Percentiles rank a stretch among this genome's conserved stretches.
phyloP scores from a whole-genome alignment of 2,888 invertebrate species.

The Fissipunctia ypsillon region DNA sequence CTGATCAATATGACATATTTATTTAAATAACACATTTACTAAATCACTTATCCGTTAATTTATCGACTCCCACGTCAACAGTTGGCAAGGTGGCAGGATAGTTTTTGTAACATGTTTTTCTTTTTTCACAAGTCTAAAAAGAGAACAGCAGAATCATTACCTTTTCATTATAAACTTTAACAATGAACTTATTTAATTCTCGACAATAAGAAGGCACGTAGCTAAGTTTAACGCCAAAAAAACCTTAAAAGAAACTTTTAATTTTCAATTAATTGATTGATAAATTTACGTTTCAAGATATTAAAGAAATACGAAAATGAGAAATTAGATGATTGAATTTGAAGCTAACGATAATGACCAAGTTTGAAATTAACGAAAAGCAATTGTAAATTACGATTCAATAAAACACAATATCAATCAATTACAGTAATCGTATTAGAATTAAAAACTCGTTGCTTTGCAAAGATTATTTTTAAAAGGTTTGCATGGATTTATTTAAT shows the following conservation, averaged over 20 bases:
- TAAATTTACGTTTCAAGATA: slow-evolving; percentile 36
- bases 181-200: slow-evolving; percentile 35
- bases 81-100: neutral
- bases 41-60: neutral
- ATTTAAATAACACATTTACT: neutral
- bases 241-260: slow-evolving; percentile 31
- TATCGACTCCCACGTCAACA: neutral
- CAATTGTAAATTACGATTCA: slow-evolving; percentile 34
- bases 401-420: slow-evolving; percentile 26
- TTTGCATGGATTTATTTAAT: slow-evolving; percentile 24
- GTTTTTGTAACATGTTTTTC: neutral
- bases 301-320: slow-evolving; percentile 32
- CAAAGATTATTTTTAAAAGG: neutral
- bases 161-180: slow-evolving; percentile 29
- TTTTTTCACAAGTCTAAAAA: slow-evolving; percentile 5
- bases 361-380: slow-evolving; percentile 34
- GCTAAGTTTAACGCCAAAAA: slow-evolving; percentile 31
- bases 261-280: slow-evolving; percentile 46
- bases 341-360: slow-evolving; percentile 29
- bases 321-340: slow-evolving; percentile 46
- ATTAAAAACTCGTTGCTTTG: neutral
- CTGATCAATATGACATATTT: too few species aligned
- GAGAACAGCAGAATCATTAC: slow-evolving; percentile 15
- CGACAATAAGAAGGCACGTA: slow-evolving; percentile 13
- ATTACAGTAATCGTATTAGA: slow-evolving; percentile 3